These are phyloP conservation scores for Engraulis encrasicolus DNA, from an alignment of 2,113 vertebrate species.

Conservation along the genomic window DNA sequence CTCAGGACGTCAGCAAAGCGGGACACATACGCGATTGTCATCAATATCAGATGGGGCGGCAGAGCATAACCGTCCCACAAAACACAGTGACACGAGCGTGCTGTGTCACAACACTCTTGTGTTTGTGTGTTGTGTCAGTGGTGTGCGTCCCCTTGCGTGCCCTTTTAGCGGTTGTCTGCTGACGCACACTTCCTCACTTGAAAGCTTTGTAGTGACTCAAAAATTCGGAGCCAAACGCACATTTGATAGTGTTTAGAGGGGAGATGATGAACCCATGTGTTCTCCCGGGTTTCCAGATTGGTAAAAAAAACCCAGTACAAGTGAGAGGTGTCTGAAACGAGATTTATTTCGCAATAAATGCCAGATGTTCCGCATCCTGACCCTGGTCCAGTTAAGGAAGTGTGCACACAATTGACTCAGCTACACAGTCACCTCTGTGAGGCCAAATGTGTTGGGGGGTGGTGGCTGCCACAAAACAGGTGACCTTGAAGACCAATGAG, in stretches of 20 bases:
- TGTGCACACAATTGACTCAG: not conserved
- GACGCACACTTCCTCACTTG: not conserved
- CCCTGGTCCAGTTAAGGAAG: not conserved
- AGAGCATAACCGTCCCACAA: not conserved
- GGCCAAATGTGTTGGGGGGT: not conserved
- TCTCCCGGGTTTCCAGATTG: not conserved
- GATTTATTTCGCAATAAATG: conserved; percentile 41
- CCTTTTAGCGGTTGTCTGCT: not conserved
- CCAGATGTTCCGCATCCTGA: conserved; percentile 37
- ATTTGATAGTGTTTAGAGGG: not conserved
- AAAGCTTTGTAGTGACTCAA: not conserved
- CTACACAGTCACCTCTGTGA: not conserved
- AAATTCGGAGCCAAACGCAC: not conserved
- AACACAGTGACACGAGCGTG: not conserved
- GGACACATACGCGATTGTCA: not conserved
- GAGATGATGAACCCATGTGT: not conserved
- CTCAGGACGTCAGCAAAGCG: not conserved
- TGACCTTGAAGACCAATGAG: too few species aligned
- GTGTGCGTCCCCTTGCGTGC: not conserved
- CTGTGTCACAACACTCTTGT: not conserved
- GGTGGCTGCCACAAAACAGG: too few species aligned
- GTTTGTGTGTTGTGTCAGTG: not conserved
- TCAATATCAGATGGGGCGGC: not conserved
- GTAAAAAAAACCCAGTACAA: conserved; percentile 37
- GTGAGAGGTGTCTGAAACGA: conserved; percentile 46